phyloP scores from a whole-genome alignment of 2,797 vertebrate genomes.

The Picus viridis region DNA sequence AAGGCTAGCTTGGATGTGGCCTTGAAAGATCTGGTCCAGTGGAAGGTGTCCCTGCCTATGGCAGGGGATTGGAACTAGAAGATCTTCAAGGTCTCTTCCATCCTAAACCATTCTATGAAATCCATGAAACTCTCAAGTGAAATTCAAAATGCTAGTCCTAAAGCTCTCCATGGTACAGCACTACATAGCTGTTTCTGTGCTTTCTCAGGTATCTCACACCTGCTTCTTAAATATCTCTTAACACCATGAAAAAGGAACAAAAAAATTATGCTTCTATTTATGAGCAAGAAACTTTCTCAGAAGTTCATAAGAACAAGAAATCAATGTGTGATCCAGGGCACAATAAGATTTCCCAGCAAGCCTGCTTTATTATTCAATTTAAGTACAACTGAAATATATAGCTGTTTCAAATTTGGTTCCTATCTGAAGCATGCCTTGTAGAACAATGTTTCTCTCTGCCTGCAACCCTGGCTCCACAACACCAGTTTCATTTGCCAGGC shows the following conservation, averaged over 20 bases:
- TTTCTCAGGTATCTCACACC: background rate
- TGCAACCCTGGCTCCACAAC: conserved; percentile 56
- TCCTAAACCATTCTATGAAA: too few relatives aligned
- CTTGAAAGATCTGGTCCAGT: too few relatives aligned
- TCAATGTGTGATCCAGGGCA: background rate
- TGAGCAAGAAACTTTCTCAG: background rate
- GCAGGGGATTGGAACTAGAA: too few relatives aligned
- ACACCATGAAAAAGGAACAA: background rate
- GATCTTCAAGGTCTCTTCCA: too few relatives aligned
- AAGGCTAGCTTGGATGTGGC: too few relatives aligned
- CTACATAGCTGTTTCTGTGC: background rate
- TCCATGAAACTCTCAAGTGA: background rate
- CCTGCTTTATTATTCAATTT: conserved; percentile 60
- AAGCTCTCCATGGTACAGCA: background rate
- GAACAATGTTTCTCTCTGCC: conserved; percentile 55
- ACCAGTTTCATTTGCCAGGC: conserved; percentile 51
- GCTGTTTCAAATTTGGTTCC: conserved; percentile 52
- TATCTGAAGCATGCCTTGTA: conserved; percentile 51
- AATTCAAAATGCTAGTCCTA: background rate
- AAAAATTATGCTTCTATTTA: background rate
- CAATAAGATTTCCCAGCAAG: conserved; percentile 40
- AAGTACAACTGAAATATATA: conserved; percentile 53
- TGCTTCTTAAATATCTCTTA: background rate
- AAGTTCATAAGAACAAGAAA: conserved; percentile 20
- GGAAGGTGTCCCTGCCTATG: too few relatives aligned